Base-by-base conservation (phyloP, 2,113 vertebrate genomes). In the Cyprinodon variegatus region DNA sequence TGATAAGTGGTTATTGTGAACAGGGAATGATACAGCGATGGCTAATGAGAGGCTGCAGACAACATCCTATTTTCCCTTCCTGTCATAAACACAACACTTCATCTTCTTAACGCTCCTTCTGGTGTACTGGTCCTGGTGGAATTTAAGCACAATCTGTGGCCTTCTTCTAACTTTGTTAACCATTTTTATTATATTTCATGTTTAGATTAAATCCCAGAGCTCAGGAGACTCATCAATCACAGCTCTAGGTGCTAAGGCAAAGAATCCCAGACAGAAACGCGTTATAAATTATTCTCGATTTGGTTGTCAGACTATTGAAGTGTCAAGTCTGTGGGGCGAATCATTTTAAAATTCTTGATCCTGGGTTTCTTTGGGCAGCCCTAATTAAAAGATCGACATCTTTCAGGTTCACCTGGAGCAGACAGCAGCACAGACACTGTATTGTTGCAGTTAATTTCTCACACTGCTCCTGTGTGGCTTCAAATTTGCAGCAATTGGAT, bases 401-500 rank as follows among this genome's bases (percentile, higher is more conserved):
- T 83, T 82, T 86, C 85, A 87, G 86, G 83, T 87, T 83, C 59
- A 79, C 77, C 68, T 74, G 13, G 64, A 43, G 84, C 53, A 85
- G 83, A 86, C 81, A 69, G 83, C 81, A 29, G 82, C 45, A 12
- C 77, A 83, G 77, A 87, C 84, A 71, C 83, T 71, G 77, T 81
- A 86, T 79, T 73, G 81, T 83, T 82, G 89, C 83, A 78, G 86
- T 91, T 93, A 81, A 91, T 93, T 90, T 89, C 80, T 82, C 84
- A 82, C 88, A 89, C 83, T 87, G 82, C 88, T 92, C 91, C 90
- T 92, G 92, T 87, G 89, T 89, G 89, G 91, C 91, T 89, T 93
- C 86, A 93, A 91, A 91, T 90, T 57, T 92, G 90, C 90, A 84
- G 86, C 88, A 91, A 93, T 91, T 93, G 92, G 92, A 91, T 93